These are phyloP conservation scores for Microtus pennsylvanicus DNA, from an alignment of 2,113 vertebrate species.

Conservation along the genomic window DNA sequence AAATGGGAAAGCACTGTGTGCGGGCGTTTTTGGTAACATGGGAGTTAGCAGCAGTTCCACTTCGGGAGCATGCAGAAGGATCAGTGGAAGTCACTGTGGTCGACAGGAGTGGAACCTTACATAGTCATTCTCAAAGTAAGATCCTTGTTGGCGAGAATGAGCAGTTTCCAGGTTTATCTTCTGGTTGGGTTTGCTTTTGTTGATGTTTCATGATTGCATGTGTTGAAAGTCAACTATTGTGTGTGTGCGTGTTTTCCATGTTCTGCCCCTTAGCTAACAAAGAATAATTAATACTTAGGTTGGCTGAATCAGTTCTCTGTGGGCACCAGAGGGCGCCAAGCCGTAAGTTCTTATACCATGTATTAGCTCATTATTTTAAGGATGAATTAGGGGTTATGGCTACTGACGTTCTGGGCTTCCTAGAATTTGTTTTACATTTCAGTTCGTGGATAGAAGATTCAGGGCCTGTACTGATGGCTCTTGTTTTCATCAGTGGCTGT, in stretches of 20 bases:
- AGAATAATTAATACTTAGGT: too few species aligned
- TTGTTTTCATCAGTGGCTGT: rapidly evolving
- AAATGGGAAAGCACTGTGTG: not conserved
- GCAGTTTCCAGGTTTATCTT: not conserved
- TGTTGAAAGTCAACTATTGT: not conserved
- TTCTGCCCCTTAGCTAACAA: not conserved
- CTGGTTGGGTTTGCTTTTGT: not conserved
- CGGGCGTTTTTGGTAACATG: not conserved
- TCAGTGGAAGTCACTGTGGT: not conserved
- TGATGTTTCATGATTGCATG: not conserved
- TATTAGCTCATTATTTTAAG: not conserved
- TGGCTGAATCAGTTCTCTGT: not conserved
- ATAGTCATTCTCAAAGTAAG: not conserved
- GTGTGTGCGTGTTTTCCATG: not conserved
- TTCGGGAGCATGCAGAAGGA: not conserved
- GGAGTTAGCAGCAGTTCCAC: rapidly evolving
- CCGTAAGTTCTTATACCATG: constrained; percentile 58
- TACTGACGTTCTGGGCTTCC: not conserved
- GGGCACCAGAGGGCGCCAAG: constrained; percentile 86
- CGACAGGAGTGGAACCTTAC: not conserved
- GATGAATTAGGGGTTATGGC: not conserved
- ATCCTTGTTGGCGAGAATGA: not conserved
- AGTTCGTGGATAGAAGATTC: not conserved
- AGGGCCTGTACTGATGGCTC: not conserved
- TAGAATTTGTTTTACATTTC: rapidly evolving